Evolutionary conservation across 2,888 invertebrate species (phyloP), one percentile per base, ranked within the genome.

Genomic region (Strigamia crassipes): DNA sequence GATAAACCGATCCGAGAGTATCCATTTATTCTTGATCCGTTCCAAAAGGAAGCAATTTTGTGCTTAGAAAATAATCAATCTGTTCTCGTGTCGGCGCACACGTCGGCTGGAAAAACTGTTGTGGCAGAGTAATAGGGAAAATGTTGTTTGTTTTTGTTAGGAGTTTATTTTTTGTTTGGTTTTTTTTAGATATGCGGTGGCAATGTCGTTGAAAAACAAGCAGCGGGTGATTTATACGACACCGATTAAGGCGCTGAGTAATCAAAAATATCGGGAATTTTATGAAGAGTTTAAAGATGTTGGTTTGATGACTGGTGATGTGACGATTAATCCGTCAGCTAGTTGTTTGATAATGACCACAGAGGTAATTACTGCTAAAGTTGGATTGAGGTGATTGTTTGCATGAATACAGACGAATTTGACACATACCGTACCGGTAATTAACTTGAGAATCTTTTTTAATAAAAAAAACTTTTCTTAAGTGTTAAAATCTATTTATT

Each of bases 321-420:
- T 99, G 1, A 99, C 99, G 0, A 97, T 99, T 82, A 99, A 99
- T 90, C 99, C 99, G 5, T 94, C 94, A 46, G 99, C 99, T 15
- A 97, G 97, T 82, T 96, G 98, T 88, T 91, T 99, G 51, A 97
- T 99, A 84, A 99, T 99, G 99, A 99, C 99, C 0, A 99, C 99
- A n/a, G 99, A 99, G 91, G 93, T 93, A 89, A 84, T 82, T 31
- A 3, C 10, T 51, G 51, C n/a, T n/a, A n/a, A n/a, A n/a, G n/a
- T n/a, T n/a, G n/a, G n/a, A n/a, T n/a, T n/a, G n/a, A n/a, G n/a
- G n/a, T n/a, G n/a, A n/a, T n/a, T n/a, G n/a, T n/a, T n/a, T n/a
- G n/a, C n/a, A n/a, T n/a, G n/a, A n/a, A n/a, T n/a, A n/a, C n/a
- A n/a, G n/a, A n/a, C n/a, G n/a, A n/a, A n/a, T n/a, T n/a, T n/a